A percentile compares a stretch with the other conserved stretches of the same genome.
Conservation (phyloP, 2,113 vertebrate species). For the Choloepus hoffmanni region DNA sequence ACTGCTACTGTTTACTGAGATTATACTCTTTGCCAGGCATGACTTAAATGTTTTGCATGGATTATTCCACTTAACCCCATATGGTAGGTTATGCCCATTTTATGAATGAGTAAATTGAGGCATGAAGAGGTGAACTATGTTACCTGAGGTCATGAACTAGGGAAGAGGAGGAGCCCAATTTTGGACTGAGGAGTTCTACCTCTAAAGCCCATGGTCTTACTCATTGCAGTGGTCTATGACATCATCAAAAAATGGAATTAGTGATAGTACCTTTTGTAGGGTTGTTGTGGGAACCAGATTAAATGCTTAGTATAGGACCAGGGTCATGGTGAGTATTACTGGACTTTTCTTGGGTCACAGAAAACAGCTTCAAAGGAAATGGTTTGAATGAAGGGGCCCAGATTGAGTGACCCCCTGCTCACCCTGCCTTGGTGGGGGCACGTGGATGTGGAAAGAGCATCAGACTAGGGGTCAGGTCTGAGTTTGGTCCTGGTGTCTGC, state of each 20-base stretch:
- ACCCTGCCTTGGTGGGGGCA: too few relatives aligned
- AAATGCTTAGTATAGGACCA: not conserved
- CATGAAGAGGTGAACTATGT: not conserved
- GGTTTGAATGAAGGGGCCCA: not conserved
- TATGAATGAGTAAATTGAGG: not conserved
- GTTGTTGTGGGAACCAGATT: not conserved
- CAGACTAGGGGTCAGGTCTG: not conserved
- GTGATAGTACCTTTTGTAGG: not conserved
- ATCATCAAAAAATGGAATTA: accelerated
- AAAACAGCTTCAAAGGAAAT: not conserved
- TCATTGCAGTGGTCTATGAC: not conserved
- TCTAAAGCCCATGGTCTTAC: not conserved
- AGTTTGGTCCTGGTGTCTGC: not conserved
- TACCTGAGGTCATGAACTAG: not conserved
- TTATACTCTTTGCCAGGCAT: not conserved
- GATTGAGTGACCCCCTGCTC: not conserved
- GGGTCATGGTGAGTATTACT: accelerated
- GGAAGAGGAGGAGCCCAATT: not conserved
- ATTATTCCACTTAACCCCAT: not conserved
- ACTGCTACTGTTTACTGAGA: not conserved
- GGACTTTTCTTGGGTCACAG: not conserved
- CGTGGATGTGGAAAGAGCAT: not conserved
- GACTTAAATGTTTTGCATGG: not conserved
- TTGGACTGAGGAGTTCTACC: not conserved
- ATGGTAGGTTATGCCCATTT: not conserved